Evolutionary conservation across 1,140 invertebrate species (phyloP).

Genomic region (Ridgeia piscesae): DNA sequence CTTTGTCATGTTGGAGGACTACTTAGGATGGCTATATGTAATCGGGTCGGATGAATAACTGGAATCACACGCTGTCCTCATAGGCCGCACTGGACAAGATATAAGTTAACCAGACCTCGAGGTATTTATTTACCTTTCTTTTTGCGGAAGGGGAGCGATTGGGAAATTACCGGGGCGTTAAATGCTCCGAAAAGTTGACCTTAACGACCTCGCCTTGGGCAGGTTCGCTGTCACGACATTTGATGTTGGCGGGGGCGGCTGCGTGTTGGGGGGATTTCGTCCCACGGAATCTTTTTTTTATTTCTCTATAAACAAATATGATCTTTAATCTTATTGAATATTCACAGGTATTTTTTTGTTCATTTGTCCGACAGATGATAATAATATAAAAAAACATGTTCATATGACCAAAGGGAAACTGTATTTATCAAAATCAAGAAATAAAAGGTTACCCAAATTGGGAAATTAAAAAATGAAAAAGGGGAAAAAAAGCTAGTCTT

Average conservation of each 20-base stretch:
- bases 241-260: no score
- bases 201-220: no score
- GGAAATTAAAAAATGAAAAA: neutral
- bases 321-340: neutral
- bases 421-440: no score
- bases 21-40: no score
- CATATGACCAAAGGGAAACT: no score
- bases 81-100: neutral
- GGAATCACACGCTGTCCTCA: neutral
- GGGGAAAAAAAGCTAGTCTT: neutral
- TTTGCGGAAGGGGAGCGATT: slow-evolving; percentile 89
- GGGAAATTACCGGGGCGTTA: slow-evolving; percentile 93
- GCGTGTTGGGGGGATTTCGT: no score
- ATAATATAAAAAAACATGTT: no score
- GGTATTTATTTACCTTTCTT: slow-evolving; percentile 70
- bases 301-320: slow-evolving; percentile 69
- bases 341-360: no score
- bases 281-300: no score
- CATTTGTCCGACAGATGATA: no score
- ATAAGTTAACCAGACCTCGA: neutral
- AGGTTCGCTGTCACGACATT: no score
- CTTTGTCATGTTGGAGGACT: no score
- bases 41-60: neutral
- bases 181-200: slow-evolving; percentile 86
- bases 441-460: neutral